Percentiles rank a stretch among this genome's conserved stretches.
phyloP scores from a whole-genome alignment of 2,797 vertebrate species.

The Melanotaenia maccullochi region DNA sequence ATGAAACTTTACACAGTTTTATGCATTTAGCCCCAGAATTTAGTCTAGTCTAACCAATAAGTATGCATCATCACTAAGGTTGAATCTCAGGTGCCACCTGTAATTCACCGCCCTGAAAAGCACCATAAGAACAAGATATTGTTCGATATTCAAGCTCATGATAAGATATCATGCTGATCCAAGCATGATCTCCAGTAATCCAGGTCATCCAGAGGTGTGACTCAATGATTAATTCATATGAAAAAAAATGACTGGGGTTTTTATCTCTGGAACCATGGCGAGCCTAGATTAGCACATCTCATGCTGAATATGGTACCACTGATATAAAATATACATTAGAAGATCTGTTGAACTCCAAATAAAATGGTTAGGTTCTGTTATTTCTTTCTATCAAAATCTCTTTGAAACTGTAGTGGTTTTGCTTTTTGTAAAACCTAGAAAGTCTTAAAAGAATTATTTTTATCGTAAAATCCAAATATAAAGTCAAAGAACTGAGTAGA shows the following conservation, averaged over 20 bases:
- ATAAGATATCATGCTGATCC: background rate
- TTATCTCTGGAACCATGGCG: background rate
- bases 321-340: constrained; percentile 1
- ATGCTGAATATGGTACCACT: no score
- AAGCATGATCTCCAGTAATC: background rate
- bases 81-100: background rate
- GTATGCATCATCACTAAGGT: background rate
- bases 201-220: background rate
- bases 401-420: no score
- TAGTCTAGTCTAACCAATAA: background rate
- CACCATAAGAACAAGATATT: background rate
- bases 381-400: no score
- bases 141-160: background rate
- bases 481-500: background rate
- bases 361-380: no score
- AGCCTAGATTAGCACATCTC: background rate
- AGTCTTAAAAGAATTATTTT: background rate
- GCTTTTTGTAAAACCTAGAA: no score
- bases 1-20: background rate
- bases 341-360: background rate
- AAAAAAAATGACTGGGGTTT: background rate
- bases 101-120: background rate
- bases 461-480: background rate
- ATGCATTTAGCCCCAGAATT: background rate
- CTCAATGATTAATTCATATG: background rate